phyloP scores from a whole-genome alignment of 2,113 vertebrate genomes.

The Elgaria multicarinata region DNA sequence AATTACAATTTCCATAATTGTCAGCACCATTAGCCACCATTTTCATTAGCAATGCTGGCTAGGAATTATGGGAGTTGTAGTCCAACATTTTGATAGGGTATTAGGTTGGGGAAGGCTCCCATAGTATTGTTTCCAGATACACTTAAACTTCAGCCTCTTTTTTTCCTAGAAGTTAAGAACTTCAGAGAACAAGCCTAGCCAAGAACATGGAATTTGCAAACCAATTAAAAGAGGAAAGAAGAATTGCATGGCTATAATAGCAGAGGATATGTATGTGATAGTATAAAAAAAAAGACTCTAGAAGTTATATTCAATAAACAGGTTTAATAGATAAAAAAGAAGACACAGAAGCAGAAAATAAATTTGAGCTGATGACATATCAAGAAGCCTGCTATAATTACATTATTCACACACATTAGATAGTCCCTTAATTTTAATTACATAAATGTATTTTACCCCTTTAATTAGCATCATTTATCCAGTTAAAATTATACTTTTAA shows the following conservation, averaged over 20 bases:
- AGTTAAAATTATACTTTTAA: slow-evolving; percentile 79
- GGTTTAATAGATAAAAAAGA: slow-evolving; percentile 31
- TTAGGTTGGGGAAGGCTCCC: not conserved
- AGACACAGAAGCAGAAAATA: slow-evolving; percentile 15
- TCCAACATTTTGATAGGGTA: not conserved
- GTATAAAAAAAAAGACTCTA: not conserved
- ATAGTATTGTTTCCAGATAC: not conserved
- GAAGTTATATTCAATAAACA: slow-evolving; percentile 55
- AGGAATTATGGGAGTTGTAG: not conserved
- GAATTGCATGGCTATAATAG: slow-evolving; percentile 7
- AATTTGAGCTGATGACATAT: slow-evolving; percentile 42
- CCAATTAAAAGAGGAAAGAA: not conserved
- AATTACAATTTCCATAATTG: no score
- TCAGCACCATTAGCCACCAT: no score
- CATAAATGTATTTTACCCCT: slow-evolving; percentile 78
- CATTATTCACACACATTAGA: slow-evolving; percentile 75
- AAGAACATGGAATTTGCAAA: not conserved
- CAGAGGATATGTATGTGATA: slow-evolving; percentile 28
- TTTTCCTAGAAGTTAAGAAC: not conserved
- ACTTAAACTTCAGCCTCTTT: not conserved
- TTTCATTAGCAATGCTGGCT: not conserved
- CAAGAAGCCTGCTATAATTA: slow-evolving; percentile 67
- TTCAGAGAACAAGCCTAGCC: not conserved
- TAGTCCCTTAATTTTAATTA: slow-evolving; percentile 79
- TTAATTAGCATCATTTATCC: slow-evolving; percentile 78